Base-by-base conservation (phyloP, 1,140 invertebrate species). In the Ceratosolen solmsi region DNA sequence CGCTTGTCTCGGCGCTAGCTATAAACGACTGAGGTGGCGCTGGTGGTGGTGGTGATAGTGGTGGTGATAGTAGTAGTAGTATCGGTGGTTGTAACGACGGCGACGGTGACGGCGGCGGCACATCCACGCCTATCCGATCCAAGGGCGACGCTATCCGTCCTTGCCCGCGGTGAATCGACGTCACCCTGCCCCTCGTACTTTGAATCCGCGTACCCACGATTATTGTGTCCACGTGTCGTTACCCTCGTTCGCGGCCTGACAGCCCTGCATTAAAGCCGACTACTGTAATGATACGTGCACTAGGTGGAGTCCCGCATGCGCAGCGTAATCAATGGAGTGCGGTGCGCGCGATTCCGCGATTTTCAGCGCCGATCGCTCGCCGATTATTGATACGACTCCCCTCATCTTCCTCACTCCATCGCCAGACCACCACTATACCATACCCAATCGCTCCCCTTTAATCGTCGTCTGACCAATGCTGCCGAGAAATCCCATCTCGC, bases 231-330 rank as follows among this genome's bases (percentile, higher is more conserved):
- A 15, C 71, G 68, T 65, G 27, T 65, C 71, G 56, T 73, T 80
- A 73, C 56, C 46, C 70, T 38, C 70, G 20, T 56, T 27, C 51
- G 60, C 15, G 70, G 11, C 15, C 22, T 70, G 80, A 71, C 74
- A 82, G 60, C 36, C 51, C 33, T 13, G 65, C 51, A 77, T 72
- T 82, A 82, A 49, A 36, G 51, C 41, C 60, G 56, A 73, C 79
- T 75, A 70, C 72, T n/a, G 72, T 75, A 80, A 80, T 86, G 82
- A 85, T 78, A 82, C 65, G 56, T 82, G 75, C 54, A 72, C 82
- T 22, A 15, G 17, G 30, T 38, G 30, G 13, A 70, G 33, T 15
- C 17, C 7, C 33, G 70, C 41, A 9, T 30, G n/a, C n/a, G 1
- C 25, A 3, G 5, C n/a, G 68, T 51, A 72, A 49, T 51, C 70